Base-by-base conservation (phyloP, 2,113 vertebrate species). In the Cyanocitta stelleri region DNA sequence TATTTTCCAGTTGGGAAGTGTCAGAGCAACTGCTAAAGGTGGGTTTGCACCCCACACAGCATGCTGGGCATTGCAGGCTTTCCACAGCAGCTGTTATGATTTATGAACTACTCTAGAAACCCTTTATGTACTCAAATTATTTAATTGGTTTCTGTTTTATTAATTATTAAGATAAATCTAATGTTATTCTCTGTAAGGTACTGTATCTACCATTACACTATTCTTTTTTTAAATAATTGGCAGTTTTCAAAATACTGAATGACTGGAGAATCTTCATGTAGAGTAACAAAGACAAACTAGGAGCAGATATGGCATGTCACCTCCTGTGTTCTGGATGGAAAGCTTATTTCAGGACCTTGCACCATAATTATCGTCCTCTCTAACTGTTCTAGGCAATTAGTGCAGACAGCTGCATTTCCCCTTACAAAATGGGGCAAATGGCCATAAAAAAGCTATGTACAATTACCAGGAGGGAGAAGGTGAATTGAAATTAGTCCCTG, bases 321-420 rank as follows among this genome's bases (percentile, higher is more conserved):
- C 7, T 73, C n/a, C 51, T 43, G 8, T 86, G 41, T 16, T 46
- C 48, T 55, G 71, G 46, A 32, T 13, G 46, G 23, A 71, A 81
- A 86, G 16, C 16, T 77, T 62, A 11, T 71, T 68, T 93, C 64
- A 55, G 55, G n/a, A 77, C 27, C 32, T 54, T 44, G 9, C 24
- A 12, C 9, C 20, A 15, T 7, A 10, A 7, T 51, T 64, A 7
- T 19, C 18, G 26, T 63, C 4, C 20, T 73, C 13, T 73, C 30
- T 61, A 32, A 21, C 6, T 88, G 19, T 39, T 90, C 13, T 44
- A 46, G 48, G 33, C 3, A 24, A n/a, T 10, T 48, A 0, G 0
- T 43, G 29, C 21, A 71, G 68, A 39, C 19, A 52, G 29, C 21
- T 62, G 11, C 2, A 2, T 54, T 82, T 88, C 26, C 6, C 44